Evolutionary conservation across 2,888 invertebrate genomes (phyloP), one percentile per base, ranked within the genome.

Genomic region (Ellobium chinense): DNA sequence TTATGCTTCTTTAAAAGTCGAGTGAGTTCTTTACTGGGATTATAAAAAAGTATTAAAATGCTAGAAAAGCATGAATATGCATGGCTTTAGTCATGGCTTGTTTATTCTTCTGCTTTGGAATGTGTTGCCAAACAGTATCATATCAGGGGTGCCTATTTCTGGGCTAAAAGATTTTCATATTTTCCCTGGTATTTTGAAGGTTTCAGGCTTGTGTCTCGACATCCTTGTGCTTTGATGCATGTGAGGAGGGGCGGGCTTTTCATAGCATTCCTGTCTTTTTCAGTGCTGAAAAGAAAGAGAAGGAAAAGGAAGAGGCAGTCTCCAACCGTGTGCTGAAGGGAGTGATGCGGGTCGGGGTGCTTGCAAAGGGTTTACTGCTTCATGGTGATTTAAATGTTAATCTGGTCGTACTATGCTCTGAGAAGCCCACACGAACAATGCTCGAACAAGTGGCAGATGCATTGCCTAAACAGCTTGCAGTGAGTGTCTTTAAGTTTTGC

Each of bases 271-370:
- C n/a, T n/a, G n/a, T n/a, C n/a, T n/a, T n/a, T n/a, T n/a, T n/a
- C n/a, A 77, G 29, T 31, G 54, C n/a, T 39, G 70, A 88, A 91
- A 94, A 83, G 94, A 87, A 27, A 76, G 79, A 85, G 83, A 65
- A 81, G 84, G 79, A 89, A 60, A 88, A 88, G 5, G 85, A 85
- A 5, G 77, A 31, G 9, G 7, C 21, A 2, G n/a, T 27, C 18
- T 24, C 78, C 56, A 83, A 72, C 46, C 95, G 98, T 83, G 95
- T 97, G 86, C 94, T 99, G 66, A 97, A 98, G 93, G 99, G 99
- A 82, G 98, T 99, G 37, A 98, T 99, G 98, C 95, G 99, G 84
- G 98, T 99, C 66, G 98, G 98, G 76, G 96, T 97, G 91, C 94
- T 98, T 76, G 97, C 97, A 70, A 97, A 97, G 92, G 97, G 98